A percentile compares a stretch with the other conserved stretches of the same genome.
These are phyloP conservation scores for Misgurnus mizolepis DNA, from an alignment of 2,113 vertebrate species.

Conservation along the genomic window DNA sequence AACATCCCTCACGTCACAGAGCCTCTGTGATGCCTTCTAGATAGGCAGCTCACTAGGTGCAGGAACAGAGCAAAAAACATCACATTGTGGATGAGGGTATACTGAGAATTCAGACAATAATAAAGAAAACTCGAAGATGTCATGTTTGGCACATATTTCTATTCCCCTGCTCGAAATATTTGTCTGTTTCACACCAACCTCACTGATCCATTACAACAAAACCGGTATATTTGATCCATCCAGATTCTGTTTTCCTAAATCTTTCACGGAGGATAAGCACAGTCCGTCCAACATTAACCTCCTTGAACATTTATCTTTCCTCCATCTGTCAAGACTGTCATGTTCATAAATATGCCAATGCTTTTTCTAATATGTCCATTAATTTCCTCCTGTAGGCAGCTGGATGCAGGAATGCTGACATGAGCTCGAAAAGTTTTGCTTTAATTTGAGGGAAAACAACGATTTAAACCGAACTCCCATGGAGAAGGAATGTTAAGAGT, in stretches of 20 bases:
- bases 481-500: constrained; percentile 10
- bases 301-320: neutral
- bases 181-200: constrained; percentile 8
- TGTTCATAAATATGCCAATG: neutral
- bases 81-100: neutral
- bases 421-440: constrained; percentile 12
- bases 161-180: neutral
- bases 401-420: constrained; percentile 12
- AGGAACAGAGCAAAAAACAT: too few relatives aligned
- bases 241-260: constrained; percentile 6
- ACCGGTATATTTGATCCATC: constrained; percentile 26
- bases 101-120: neutral
- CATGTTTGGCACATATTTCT: neutral
- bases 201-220: neutral
- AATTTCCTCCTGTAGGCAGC: constrained; percentile 28
- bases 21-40: too few relatives aligned
- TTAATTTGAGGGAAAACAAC: constrained; percentile 17
- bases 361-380: constrained; percentile 24
- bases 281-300: constrained; percentile 42
- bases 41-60: too few relatives aligned
- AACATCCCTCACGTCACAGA: too few relatives aligned
- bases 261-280: constrained; percentile 29
- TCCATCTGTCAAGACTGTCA: neutral
- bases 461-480: constrained; percentile 13
- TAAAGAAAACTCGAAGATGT: too few relatives aligned